Conservation (phyloP, 1,140 invertebrate genomes). For the Aradophagus sp. region DNA sequence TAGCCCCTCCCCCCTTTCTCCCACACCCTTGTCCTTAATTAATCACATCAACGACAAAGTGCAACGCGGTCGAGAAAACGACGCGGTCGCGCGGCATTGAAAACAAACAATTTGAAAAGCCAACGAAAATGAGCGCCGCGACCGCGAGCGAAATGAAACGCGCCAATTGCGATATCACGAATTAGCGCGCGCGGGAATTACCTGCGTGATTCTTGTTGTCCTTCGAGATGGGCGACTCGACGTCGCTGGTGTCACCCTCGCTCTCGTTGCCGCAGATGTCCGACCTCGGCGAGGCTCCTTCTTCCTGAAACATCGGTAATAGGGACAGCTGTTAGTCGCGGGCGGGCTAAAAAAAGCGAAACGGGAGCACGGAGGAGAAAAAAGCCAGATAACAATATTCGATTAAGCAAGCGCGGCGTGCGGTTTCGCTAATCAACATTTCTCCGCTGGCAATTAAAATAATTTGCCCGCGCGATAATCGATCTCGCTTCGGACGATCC, state of each 20-base stretch:
- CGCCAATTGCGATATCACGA: slow-evolving; percentile 32
- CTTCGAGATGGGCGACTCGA: slow-evolving; percentile 68
- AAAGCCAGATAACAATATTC: slow-evolving; percentile 57
- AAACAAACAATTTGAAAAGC: too few species aligned
- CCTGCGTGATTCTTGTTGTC: slow-evolving; percentile 70
- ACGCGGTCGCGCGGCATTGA: too few species aligned
- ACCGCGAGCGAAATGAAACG: slow-evolving; percentile 9
- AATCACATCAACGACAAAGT: too few species aligned
- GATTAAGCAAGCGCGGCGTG: slow-evolving; percentile 47
- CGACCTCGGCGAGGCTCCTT: slow-evolving; percentile 69
- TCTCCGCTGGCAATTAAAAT: slow-evolving; percentile 51
- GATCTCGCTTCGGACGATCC: slow-evolving; percentile 22
- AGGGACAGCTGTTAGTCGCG: slow-evolving; percentile 42
- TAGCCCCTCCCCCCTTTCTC: too few species aligned
- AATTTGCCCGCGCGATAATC: slow-evolving; percentile 44
- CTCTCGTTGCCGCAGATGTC: slow-evolving; percentile 71
- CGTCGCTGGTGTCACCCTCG: slow-evolving; percentile 70
- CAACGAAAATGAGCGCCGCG: too few species aligned
- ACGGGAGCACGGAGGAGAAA: too few species aligned
- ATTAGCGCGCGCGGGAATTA: slow-evolving; percentile 53
- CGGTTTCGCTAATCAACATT: slow-evolving; percentile 51
- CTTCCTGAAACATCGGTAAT: slow-evolving; percentile 67
- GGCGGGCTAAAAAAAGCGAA: slow-evolving; percentile 26
- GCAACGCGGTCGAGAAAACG: too few species aligned
- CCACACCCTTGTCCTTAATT: too few species aligned